Percentiles rank a stretch among this genome's conserved stretches.
phyloP scores from a whole-genome alignment of 2,888 invertebrate genomes.

The Drosophila hamatofila region DNA sequence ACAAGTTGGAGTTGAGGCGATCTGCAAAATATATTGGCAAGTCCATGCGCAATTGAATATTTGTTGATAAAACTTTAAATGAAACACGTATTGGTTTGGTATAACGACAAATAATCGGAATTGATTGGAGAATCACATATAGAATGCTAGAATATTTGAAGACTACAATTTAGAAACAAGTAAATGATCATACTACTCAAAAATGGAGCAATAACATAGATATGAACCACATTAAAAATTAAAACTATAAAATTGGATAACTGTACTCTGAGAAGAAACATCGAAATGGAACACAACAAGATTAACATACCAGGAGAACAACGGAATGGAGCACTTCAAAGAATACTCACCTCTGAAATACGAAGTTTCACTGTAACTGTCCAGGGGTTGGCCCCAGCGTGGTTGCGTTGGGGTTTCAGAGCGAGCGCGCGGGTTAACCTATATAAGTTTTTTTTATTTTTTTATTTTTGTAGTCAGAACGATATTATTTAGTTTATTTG shows the following conservation, averaged over 20 bases:
- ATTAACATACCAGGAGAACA: background rate
- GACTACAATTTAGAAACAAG: background rate
- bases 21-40: conserved; percentile 58
- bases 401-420: conserved; percentile 90
- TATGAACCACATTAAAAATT: no score
- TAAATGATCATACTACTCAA: background rate
- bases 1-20: conserved; percentile 57
- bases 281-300: background rate
- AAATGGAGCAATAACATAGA: background rate
- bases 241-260: no score
- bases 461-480: conserved; percentile 68
- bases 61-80: background rate
- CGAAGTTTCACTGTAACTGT: conserved; percentile 86
- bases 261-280: background rate
- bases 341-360: conserved; percentile 86
- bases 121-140: background rate
- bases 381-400: conserved; percentile 87
- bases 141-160: background rate
- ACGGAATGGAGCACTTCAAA: conserved; percentile 1
- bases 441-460: conserved; percentile 79
- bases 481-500: conserved; percentile 65
- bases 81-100: conserved; percentile 1
- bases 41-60: conserved; percentile 17
- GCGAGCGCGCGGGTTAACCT: conserved; percentile 90
- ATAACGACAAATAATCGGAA: conserved; percentile 14